Percentiles rank a stretch among this genome's conserved stretches.
Evolutionary conservation across 2,888 invertebrate species (phyloP).

Genomic region (Stenolophus ochropezus): DNA sequence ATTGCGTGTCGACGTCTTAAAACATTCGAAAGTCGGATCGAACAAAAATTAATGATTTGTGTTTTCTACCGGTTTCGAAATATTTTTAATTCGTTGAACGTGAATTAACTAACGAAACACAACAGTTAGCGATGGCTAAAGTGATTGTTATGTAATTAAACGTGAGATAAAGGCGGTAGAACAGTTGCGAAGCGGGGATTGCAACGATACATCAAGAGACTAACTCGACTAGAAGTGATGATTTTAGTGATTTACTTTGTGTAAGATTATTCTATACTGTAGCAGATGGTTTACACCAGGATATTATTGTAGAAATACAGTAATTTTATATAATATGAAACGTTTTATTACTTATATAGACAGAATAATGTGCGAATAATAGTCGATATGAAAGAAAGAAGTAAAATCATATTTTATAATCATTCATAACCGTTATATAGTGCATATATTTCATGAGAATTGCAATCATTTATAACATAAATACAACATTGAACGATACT

Average conservation of each 20-base stretch:
- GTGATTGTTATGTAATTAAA: conserved; percentile 23
- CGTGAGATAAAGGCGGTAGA: conserved; percentile 6
- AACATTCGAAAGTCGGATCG: conserved; percentile 44
- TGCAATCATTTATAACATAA: too few relatives aligned
- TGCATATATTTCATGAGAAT: too few relatives aligned
- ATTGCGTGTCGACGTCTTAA: conserved; percentile 22
- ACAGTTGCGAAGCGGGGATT: conserved; percentile 23
- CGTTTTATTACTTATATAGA: neutral
- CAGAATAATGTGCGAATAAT: too few relatives aligned
- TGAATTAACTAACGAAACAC: conserved; percentile 20
- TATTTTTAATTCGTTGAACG: conserved; percentile 10
- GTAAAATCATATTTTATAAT: too few relatives aligned
- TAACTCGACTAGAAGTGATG: neutral
- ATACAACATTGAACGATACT: too few relatives aligned
- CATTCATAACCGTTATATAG: too few relatives aligned
- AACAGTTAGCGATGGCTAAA: neutral
- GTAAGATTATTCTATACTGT: too few relatives aligned
- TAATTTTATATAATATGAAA: neutral
- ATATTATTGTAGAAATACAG: neutral
- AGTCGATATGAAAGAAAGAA: too few relatives aligned
- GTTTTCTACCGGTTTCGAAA: conserved; percentile 28
- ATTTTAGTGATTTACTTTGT: neutral
- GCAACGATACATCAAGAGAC: neutral
- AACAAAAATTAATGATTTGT: conserved; percentile 38
- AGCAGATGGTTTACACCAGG: neutral